Evolutionary conservation across 2,113 vertebrate species (phyloP).

Genomic region (Pterocles gutturalis): DNA sequence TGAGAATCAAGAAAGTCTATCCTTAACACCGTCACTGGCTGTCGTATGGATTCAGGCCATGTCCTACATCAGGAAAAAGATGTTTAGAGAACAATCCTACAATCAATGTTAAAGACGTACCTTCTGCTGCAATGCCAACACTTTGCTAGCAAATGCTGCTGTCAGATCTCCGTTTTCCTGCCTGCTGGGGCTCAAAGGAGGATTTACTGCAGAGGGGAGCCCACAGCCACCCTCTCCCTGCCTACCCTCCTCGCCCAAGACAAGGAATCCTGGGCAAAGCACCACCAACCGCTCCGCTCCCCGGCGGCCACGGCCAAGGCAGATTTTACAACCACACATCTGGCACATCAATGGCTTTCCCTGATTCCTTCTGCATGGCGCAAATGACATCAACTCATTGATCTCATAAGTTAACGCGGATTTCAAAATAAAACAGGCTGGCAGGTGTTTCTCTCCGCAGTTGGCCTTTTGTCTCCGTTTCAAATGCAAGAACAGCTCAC

Average conservation of each 20-base stretch:
- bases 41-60: not conserved
- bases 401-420: conserved; percentile 48
- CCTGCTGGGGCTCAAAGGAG: not conserved
- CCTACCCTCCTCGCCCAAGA: not conserved
- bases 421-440: conserved; percentile 32
- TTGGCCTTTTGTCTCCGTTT: not conserved
- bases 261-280: not conserved
- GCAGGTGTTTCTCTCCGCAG: not conserved
- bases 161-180: not conserved
- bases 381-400: conserved; percentile 58
- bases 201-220: not conserved
- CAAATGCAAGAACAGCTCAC: not conserved
- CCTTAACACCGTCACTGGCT: not conserved
- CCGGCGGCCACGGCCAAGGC: not conserved
- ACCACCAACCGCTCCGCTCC: not conserved
- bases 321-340: conserved; percentile 46
- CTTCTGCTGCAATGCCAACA: not conserved
- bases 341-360: conserved; percentile 49
- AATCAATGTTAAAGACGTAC: not conserved
- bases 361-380: conserved; percentile 14
- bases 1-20: not conserved
- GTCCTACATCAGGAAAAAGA: not conserved
- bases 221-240: conserved; percentile 1
- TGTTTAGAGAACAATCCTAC: not conserved
- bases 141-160: not conserved